Percentiles rank a stretch among this genome's conserved stretches.
phyloP scores from a whole-genome alignment of 2,888 invertebrate species.

The Branchipolynoe longqiensis region DNA sequence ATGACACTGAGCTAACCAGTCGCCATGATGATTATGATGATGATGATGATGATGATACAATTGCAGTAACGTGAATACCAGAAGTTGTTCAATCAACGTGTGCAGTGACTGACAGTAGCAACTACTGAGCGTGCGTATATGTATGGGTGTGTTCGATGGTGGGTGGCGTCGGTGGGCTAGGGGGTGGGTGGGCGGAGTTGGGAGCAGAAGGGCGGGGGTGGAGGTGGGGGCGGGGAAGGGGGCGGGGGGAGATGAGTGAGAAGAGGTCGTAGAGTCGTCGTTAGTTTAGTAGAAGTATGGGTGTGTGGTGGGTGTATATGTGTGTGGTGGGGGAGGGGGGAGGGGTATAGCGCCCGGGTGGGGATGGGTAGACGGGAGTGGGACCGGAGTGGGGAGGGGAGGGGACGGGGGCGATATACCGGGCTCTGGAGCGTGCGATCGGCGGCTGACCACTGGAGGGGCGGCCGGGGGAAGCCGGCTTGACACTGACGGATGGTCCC shows the following conservation, averaged over 20 bases:
- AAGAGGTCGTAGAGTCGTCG: not conserved
- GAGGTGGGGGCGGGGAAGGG: not conserved
- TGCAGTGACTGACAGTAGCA: no score
- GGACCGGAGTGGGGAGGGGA: no score
- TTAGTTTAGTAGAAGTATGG: not conserved
- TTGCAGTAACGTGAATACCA: no score
- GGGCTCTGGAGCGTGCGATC: conserved; percentile 16
- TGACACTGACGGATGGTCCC: conserved; percentile 50
- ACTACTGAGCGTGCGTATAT: not conserved
- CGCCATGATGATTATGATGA: no score
- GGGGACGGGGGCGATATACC: no score
- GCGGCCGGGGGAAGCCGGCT: conserved; percentile 26
- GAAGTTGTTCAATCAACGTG: no score
- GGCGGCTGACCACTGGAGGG: conserved; percentile 35
- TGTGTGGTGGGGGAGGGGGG: not conserved
- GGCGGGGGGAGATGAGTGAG: not conserved
- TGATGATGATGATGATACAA: no score
- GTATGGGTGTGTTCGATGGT: not conserved
- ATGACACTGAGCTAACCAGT: no score
- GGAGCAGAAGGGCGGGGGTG: not conserved
- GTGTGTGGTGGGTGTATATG: not conserved
- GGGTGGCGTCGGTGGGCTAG: no score
- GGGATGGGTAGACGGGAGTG: no score
- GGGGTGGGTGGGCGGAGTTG: no score
- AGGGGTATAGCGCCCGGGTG: no score